Conservation (phyloP, 1,140 invertebrate genomes). For the Drosophila nigrodunni region DNA sequence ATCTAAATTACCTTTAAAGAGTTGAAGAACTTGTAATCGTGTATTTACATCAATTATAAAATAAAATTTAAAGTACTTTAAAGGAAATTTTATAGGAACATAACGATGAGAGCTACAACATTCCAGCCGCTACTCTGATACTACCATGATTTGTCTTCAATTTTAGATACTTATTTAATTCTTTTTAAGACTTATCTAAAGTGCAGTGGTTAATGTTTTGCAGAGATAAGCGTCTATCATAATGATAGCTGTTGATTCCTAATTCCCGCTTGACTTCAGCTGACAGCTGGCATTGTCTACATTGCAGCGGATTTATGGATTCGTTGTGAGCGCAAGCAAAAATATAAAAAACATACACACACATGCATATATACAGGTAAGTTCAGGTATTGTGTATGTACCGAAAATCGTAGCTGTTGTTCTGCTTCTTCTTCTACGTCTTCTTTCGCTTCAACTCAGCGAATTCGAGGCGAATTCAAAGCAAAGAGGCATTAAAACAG, state of each 20-base stretch:
- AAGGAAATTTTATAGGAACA: no score
- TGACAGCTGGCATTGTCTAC: constrained; percentile 46
- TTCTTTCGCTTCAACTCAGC: background rate
- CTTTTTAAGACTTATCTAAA: background rate
- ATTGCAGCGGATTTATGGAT: constrained; percentile 55
- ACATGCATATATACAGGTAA: constrained; percentile 53
- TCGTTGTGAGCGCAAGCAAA: constrained; percentile 47
- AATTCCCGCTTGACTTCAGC: constrained; percentile 48
- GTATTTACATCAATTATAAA: no score
- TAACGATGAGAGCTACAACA: no score
- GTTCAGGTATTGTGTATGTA: constrained; percentile 62
- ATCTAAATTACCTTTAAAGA: no score
- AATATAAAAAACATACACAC: constrained; percentile 27
- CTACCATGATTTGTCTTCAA: no score
- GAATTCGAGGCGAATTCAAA: constrained; percentile 55
- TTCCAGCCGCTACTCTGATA: no score
- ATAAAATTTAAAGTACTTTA: no score
- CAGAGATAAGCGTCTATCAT: constrained; percentile 12
- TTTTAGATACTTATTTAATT: no score
- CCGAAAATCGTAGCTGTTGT: constrained; percentile 59
- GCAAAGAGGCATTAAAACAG: constrained; percentile 35
- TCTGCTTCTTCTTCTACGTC: constrained; percentile 40
- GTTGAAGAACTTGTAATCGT: no score
- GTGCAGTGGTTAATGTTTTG: background rate
- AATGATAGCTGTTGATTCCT: constrained; percentile 40